Evolutionary conservation across 2,797 vertebrate species (phyloP), one percentile per base, ranked within the genome.

Genomic region (Pempheris klunzingeri): DNA sequence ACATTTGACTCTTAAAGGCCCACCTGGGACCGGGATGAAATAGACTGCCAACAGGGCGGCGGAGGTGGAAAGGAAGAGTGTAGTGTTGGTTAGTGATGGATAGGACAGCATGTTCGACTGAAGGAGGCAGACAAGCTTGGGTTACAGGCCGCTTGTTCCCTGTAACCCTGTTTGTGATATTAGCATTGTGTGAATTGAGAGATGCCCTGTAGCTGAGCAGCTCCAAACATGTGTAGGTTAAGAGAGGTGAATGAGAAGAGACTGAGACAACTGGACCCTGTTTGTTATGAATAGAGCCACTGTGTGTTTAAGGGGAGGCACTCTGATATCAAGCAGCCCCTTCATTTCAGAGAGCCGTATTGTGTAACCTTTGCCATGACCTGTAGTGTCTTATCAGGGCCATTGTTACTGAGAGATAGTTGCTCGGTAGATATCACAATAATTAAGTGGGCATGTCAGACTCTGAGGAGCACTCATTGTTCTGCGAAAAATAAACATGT

Each of bases 1-100:
- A 92, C 90, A 92, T 91, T 87, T 89, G 92, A 93, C 89, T 91
- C 92, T 85, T 88, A 88, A 92, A 91, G 83, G 90, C 92, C 90
- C 92, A 91, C 89, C 90, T 93, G 93, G 90, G 91, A 93, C 85
- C 12, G 4, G 63, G 84, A 90, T 88, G 90, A 89, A 89, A 90
- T 90, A 80, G 85, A 92, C 87, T 89, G 82, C 87, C 81, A 85
- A 69, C 83, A 75, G 82, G 75, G 77, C 26, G 38, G 82, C 53
- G 36, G 85, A 88, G 90, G 88, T 88, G 89, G 89, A 55, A 79
- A 80, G 83, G 87, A 85, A 83, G 84, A 82, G 81, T 11, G 62
- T 43, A 55, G 41, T 5, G 66, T 28, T 34, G 85, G 77, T 87
- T 88, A 5, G 81, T 91, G 92, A 93, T 87, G 78, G 88, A 93